Conservation (phyloP, 2,888 invertebrate genomes). For the Eupithecia inturbata region DNA sequence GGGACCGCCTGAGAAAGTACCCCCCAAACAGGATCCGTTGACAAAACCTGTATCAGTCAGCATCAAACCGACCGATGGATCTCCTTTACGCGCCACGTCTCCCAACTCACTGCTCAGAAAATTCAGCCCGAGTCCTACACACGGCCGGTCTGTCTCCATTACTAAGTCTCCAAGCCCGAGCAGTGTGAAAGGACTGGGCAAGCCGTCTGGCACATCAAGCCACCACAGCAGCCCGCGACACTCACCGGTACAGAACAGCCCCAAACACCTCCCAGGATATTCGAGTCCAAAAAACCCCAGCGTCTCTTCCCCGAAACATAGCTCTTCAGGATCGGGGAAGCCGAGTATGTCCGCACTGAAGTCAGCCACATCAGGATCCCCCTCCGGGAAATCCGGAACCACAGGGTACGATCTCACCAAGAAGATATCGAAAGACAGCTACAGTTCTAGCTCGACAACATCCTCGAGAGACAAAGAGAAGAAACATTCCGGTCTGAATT, state of each 20-base stretch:
- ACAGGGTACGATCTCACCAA: conserved; percentile 83
- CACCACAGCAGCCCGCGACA: conserved; percentile 89
- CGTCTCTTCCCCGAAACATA: conserved; percentile 91
- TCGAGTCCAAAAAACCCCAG: conserved; percentile 92
- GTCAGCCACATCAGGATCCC: conserved; percentile 89
- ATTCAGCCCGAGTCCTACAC: conserved; percentile 89
- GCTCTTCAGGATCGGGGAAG: conserved; percentile 90
- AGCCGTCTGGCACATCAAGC: conserved; percentile 79
- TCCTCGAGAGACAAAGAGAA: conserved; percentile 84
- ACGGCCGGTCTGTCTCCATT: conserved; percentile 85
- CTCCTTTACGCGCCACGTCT: conserved; percentile 86
- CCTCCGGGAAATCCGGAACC: conserved; percentile 85
- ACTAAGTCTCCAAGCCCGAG: conserved; percentile 85
- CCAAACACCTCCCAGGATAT: conserved; percentile 88
- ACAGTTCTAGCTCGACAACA: conserved; percentile 68
- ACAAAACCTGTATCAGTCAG: conserved; percentile 89
- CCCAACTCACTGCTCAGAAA: conserved; percentile 87
- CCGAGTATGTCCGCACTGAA: conserved; percentile 95
- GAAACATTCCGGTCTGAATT: conserved; percentile 79
- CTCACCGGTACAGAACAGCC: conserved; percentile 90
- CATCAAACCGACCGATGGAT: conserved; percentile 87
- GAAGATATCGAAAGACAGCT: conserved; percentile 81
- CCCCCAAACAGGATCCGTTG: conserved; percentile 88
- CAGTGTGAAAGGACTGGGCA: conserved; percentile 70
- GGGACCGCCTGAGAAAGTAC: conserved; percentile 93